These are phyloP conservation scores for Calephelis virginiensis DNA, from an alignment of 1,140 invertebrate species.

Conservation along the genomic window DNA sequence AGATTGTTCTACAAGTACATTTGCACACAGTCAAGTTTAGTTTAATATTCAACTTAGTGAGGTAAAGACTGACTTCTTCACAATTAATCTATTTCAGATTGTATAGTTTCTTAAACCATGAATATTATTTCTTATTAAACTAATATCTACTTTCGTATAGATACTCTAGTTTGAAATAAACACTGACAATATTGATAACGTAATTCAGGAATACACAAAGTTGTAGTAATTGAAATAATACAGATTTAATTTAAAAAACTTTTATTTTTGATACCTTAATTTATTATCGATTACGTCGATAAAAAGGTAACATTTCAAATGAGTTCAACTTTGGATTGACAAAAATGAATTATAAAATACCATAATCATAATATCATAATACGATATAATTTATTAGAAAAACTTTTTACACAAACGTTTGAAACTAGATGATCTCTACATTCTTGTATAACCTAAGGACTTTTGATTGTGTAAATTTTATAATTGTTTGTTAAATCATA, in stretches of 20 bases:
- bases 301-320: too few relatives aligned
- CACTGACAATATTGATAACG: too few relatives aligned
- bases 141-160: too few relatives aligned
- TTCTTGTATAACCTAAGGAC: slow-evolving; percentile 39
- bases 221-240: too few relatives aligned
- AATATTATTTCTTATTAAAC: slow-evolving; percentile 34
- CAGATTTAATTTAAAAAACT: too few relatives aligned
- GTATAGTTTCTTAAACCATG: slow-evolving; percentile 39
- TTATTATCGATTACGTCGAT: too few relatives aligned
- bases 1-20: slow-evolving; percentile 43
- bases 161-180: too few relatives aligned
- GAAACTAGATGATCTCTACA: slow-evolving; percentile 21
- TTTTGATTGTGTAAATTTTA: slow-evolving; percentile 37
- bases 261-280: too few relatives aligned
- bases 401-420: slow-evolving; percentile 30
- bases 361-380: too few relatives aligned
- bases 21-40: slow-evolving; percentile 65
- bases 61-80: slow-evolving; percentile 75
- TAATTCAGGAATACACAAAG: too few relatives aligned
- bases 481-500: slow-evolving; percentile 25
- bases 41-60: slow-evolving; percentile 59
- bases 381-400: neutral
- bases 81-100: slow-evolving; percentile 41
- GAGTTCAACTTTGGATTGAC: too few relatives aligned
- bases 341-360: too few relatives aligned